Evolutionary conservation across 2,888 invertebrate species (phyloP), one percentile per base, ranked within the genome.

Genomic region (Leucania comma): DNA sequence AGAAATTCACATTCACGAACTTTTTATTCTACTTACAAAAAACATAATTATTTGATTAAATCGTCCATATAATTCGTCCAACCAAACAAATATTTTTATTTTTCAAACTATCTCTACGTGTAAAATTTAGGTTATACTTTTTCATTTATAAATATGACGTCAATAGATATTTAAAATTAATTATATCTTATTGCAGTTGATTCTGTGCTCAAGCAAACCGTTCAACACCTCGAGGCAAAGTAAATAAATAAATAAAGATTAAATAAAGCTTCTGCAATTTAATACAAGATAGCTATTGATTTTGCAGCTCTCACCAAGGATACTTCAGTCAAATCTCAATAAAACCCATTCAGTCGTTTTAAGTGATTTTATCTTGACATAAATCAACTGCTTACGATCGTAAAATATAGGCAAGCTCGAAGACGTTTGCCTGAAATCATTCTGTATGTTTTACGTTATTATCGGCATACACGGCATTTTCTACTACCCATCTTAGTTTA

Each of bases 281-380:
- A 64, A 46, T 74, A 66, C 42, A 58, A 48, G 48, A 58, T 53
- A 60, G 42, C n/a, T 75, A 80, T 80, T 80, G 75, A 80, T 67
- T 67, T 62, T 48, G 51, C 32, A 57, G 32, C 38, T 51, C 29
- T 59, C 29, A 46, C 68, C 54, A 79, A 73, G 46, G 62, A 73
- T 63, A 75, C 68, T 63, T 24, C 22, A 80, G 54, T 42, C 26
- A 78, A 74, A 80, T 83, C 65, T 61, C 66, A 80, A 80, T 80
- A 80, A 80, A 82, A 83, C 8, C 38, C 63, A 78, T 82, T 78
- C 73, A 65, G 64, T 62, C 74, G 79, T 72, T 82, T 81, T 82
- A 82, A 79, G 73, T 64, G 79, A 79, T 79, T 81, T 56, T 82
- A 78, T 72, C 79, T 62, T 78, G 78, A 72, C 79, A 78, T 79